Conservation (phyloP, 2,797 vertebrate genomes). For the Labroides dimidiatus region DNA sequence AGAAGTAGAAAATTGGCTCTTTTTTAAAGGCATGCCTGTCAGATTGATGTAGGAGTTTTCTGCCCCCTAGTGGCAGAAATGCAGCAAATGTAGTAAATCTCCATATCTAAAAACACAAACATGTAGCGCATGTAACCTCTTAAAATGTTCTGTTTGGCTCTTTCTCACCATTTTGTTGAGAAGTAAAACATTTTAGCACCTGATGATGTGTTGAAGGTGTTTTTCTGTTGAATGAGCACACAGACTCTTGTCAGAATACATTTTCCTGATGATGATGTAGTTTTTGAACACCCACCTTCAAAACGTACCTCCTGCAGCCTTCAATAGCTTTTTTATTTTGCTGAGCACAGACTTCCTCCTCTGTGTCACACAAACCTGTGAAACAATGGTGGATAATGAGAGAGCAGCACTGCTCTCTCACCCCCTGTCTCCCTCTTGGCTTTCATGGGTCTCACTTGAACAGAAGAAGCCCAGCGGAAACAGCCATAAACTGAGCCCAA, state of each 20-base stretch:
- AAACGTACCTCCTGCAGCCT: conserved; percentile 19
- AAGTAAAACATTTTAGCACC: too few species aligned
- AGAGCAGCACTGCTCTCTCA: neutral
- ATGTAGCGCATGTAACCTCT: neutral
- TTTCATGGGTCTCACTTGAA: conserved; percentile 44
- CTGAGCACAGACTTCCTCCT: conserved; percentile 19
- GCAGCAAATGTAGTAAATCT: neutral
- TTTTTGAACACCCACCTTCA: neutral
- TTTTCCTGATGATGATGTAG: neutral
- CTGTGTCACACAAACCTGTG: conserved; percentile 23
- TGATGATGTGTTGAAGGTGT: neutral
- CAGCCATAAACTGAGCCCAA: conserved; percentile 35
- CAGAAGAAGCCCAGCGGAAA: conserved; percentile 29
- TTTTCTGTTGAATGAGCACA: too few species aligned
- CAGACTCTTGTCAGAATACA: neutral
- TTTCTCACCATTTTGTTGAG: neutral
- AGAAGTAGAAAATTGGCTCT: too few species aligned
- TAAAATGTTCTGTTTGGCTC: neutral
- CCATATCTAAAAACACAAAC: too few species aligned
- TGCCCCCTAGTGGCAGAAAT: neutral
- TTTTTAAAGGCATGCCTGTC: neutral
- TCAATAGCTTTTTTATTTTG: conserved; percentile 1
- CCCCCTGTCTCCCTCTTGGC: conserved; percentile 13
- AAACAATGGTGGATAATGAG: conserved; percentile 50
- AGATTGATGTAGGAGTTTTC: neutral